These are phyloP conservation scores for Silurus meridionalis DNA, from an alignment of 2,113 vertebrate genomes.

Conservation along the genomic window DNA sequence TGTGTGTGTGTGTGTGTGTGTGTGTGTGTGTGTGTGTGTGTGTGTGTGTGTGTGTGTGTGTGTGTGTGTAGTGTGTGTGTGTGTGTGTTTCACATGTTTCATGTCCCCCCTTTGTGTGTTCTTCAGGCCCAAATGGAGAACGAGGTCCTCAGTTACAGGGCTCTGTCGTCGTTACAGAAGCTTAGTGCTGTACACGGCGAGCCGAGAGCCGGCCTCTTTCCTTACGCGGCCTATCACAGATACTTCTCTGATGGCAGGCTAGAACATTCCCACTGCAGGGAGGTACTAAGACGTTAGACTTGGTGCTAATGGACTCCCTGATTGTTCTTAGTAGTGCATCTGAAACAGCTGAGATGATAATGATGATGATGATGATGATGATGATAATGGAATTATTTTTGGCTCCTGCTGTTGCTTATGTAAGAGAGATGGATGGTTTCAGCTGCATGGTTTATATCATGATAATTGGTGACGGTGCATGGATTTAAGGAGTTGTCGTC, in stretches of 20 bases:
- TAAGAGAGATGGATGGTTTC: background rate
- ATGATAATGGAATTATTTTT: background rate
- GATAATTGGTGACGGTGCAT: background rate
- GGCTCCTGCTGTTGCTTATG: background rate
- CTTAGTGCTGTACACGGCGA: constrained; percentile 91
- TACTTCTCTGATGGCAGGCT: constrained; percentile 85
- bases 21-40: too few species aligned
- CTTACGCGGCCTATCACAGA: constrained; percentile 88
- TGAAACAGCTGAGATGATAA: too few species aligned
- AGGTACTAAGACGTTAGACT: constrained; percentile 71
- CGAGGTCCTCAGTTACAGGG: constrained; percentile 90
- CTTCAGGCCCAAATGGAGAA: constrained; percentile 89
- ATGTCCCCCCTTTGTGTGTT: constrained; percentile 52
- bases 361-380: background rate
- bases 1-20: too few species aligned
- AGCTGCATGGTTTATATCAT: background rate
- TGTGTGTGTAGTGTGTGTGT: constrained; percentile 1
- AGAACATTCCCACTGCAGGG: constrained; percentile 88
- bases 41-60: background rate
- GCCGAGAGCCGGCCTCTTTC: constrained; percentile 90
- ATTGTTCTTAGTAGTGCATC: constrained; percentile 4
- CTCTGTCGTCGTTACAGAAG: constrained; percentile 89
- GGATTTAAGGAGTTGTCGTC: background rate
- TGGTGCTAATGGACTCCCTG: background rate
- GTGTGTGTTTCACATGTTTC: constrained; percentile 5